Evolutionary conservation across 2,797 vertebrate species (phyloP).

Genomic region (Acrossocheilus fasciatus): DNA sequence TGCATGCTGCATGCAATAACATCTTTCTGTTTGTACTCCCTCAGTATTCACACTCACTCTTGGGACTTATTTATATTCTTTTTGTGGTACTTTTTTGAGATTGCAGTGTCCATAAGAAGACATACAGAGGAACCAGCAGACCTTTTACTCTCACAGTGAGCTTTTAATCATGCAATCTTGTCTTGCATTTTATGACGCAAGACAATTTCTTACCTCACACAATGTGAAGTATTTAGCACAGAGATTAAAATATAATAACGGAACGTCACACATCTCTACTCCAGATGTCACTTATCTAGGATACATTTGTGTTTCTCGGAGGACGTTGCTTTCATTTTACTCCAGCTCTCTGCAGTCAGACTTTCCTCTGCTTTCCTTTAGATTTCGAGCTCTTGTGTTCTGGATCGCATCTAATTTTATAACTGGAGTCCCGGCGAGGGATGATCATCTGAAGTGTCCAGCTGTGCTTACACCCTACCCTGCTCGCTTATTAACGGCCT

Average conservation of each 20-base stretch:
- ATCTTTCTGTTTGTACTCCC: neutral
- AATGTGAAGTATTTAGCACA: conserved; percentile 4
- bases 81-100: neutral
- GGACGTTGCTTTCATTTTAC: conserved; percentile 9
- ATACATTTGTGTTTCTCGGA: conserved; percentile 14
- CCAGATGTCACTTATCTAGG: conserved; percentile 3
- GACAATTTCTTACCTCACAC: neutral
- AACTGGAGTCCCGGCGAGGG: conserved; percentile 58
- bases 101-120: neutral
- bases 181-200: conserved; percentile 10
- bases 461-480: conserved; percentile 65
- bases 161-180: neutral
- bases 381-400: neutral
- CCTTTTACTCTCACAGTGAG: neutral
- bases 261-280: neutral
- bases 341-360: conserved; percentile 1
- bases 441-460: conserved; percentile 67
- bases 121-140: neutral
- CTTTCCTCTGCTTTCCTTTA: conserved; percentile 7
- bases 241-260: conserved; percentile 20
- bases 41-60: neutral
- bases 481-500: conserved; percentile 60
- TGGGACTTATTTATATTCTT: neutral
- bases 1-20: neutral
- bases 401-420: conserved; percentile 56